A percentile compares a stretch with the other conserved stretches of the same genome.
phyloP scores from a whole-genome alignment of 2,888 invertebrate genomes.

The Agriopis aurantiaria region DNA sequence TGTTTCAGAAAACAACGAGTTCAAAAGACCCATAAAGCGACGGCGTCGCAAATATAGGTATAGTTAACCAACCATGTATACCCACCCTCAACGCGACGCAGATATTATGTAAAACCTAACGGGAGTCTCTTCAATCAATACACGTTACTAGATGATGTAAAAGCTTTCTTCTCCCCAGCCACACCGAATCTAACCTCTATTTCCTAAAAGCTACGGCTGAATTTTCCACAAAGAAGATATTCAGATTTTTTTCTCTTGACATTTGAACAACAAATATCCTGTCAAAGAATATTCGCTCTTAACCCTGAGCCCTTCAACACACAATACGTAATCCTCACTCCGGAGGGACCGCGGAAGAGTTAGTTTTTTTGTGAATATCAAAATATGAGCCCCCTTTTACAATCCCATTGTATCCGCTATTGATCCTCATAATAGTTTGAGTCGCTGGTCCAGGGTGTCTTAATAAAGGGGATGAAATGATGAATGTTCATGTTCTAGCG shows the following conservation, averaged over 20 bases:
- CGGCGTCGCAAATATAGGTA: constrained; percentile 58
- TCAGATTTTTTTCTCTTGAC: constrained; percentile 69
- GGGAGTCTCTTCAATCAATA: constrained; percentile 86
- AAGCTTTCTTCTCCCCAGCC: constrained; percentile 69
- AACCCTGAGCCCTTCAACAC: constrained; percentile 59
- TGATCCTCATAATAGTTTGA: constrained; percentile 84
- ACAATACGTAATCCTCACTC: constrained; percentile 52
- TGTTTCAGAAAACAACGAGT: constrained; percentile 44
- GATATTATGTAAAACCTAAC: constrained; percentile 86
- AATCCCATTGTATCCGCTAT: constrained; percentile 84
- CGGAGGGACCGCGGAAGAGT: constrained; percentile 78
- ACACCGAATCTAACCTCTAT: constrained; percentile 60
- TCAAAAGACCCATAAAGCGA: constrained; percentile 54
- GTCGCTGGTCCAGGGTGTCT: constrained; percentile 77
- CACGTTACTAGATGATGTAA: constrained; percentile 83
- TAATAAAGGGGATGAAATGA: constrained; percentile 78
- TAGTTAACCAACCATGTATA: constrained; percentile 65
- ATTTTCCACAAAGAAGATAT: constrained; percentile 47
- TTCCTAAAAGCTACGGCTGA: constrained; percentile 50
- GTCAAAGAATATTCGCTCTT: constrained; percentile 69
- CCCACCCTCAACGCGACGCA: constrained; percentile 77
- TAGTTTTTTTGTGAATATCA: constrained; percentile 84
- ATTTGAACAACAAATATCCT: constrained; percentile 72
- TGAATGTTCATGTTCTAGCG: constrained; percentile 58
- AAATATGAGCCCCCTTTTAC: constrained; percentile 86